Evolutionary conservation across 2,113 vertebrate species (phyloP), one percentile per base, ranked within the genome.

Genomic region (Myiozetetes cayanensis): DNA sequence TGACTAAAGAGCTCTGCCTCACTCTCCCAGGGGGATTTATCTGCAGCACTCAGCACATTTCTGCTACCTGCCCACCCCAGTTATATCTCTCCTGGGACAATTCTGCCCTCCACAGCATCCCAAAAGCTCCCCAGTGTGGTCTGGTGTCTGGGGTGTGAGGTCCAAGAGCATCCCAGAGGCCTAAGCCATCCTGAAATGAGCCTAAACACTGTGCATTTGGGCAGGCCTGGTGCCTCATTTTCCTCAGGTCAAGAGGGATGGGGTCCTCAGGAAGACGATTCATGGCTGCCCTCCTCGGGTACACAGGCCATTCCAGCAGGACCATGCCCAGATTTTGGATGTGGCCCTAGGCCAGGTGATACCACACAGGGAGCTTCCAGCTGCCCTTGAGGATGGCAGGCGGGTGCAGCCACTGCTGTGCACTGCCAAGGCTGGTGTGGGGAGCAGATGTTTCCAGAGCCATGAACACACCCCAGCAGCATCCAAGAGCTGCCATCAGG

Each of bases 251-350:
- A 21, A 44, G 21, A 66, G 41, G 59, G 25, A n/a, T 35, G 59
- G 17, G 21, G 4, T 55, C 25, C 37, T 21, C 59, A 53, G 65
- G 68, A 56, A 37, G 12, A 11, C 0, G 1, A 8, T 24, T 33
- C 21, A 3, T 10, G 13, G 9, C 46, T 66, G 41, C 27, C 6
- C 15, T 8, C 18, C 37, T 78, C 5, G 4, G 41, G 13, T 17
- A 67, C 50, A 37, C 1, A 9, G 28, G 17, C 58, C 30, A 23
- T 5, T 47, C 44, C 24, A 28, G 33, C 47, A 41, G 61, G 27
- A 92, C 3, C 0, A 0, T 37, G 39, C 35, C 68, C 5, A 2
- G 4, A 76, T 46, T 58, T 50, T 0, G 2, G 28, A n/a, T 4
- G 6, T 63, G 44, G 9, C 47, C 44, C 44, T 63, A 47, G 43